Percentiles rank a stretch among this genome's conserved stretches.
Evolutionary conservation across 2,888 invertebrate species (phyloP).

Genomic region (Drosophila trichaetosa): DNA sequence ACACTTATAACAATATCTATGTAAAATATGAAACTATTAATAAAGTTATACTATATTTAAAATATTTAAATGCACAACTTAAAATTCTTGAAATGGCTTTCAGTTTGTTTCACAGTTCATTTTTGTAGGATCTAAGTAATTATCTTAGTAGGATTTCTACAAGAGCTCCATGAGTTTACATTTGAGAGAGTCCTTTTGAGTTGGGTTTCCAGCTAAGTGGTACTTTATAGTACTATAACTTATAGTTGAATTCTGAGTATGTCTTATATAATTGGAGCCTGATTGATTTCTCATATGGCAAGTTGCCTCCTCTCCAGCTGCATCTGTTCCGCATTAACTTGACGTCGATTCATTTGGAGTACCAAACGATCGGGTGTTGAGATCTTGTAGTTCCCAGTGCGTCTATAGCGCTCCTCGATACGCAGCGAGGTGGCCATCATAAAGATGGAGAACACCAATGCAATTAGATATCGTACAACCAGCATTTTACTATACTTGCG

Average conservation of each 20-base stretch:
- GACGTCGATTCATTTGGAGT: conserved; percentile 50
- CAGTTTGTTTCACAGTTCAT: conserved; percentile 1
- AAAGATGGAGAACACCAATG: conserved; percentile 70
- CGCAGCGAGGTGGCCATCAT: conserved; percentile 70
- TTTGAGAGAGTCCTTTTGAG: background rate
- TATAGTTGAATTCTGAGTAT: background rate
- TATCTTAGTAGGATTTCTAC: background rate
- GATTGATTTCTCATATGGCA: conserved; percentile 9
- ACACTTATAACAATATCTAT: conserved; percentile 36
- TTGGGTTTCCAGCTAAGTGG: background rate
- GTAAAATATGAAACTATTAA: conserved; percentile 57
- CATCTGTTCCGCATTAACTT: background rate
- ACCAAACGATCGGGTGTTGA: conserved; percentile 68
- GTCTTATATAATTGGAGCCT: too few species aligned
- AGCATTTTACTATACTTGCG: conserved; percentile 49
- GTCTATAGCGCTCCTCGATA: conserved; percentile 52
- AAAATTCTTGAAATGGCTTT: background rate
- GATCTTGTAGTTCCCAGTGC: conserved; percentile 53
- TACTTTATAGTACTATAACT: background rate
- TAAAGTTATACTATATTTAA: conserved; percentile 57
- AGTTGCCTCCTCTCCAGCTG: conserved; percentile 29
- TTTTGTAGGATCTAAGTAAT: background rate
- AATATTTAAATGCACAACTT: conserved; percentile 40
- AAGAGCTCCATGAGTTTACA: background rate
- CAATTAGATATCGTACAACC: conserved; percentile 68